These are phyloP conservation scores for Papilio polyxenes DNA, from an alignment of 1,140 invertebrate genomes.

Conservation along the genomic window DNA sequence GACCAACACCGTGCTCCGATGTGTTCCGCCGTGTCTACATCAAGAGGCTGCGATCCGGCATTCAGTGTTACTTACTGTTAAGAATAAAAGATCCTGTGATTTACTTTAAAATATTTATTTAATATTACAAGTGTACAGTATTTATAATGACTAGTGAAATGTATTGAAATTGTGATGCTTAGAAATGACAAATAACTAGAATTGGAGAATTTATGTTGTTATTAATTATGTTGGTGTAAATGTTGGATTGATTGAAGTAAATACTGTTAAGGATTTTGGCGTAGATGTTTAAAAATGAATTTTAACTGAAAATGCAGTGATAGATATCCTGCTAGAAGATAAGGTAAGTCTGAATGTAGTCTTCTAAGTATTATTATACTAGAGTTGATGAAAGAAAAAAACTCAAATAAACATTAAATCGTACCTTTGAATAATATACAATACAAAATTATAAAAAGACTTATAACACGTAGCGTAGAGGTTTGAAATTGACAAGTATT, in stretches of 20 bases:
- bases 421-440: too few relatives aligned
- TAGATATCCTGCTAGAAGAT: neutral
- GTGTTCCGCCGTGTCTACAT: neutral
- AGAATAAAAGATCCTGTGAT: neutral
- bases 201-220: neutral
- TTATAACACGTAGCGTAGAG: too few relatives aligned
- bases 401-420: too few relatives aligned
- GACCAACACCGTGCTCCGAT: neutral
- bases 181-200: neutral
- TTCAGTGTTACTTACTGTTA: neutral
- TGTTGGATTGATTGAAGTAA: neutral
- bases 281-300: neutral
- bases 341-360: neutral
- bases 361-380: too few relatives aligned
- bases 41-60: neutral
- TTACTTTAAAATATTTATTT: neutral
- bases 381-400: too few relatives aligned
- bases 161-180: neutral
- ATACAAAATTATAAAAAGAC: too few relatives aligned
- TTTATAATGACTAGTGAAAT: neutral
- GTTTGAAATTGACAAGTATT: too few relatives aligned
- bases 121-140: neutral
- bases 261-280: neutral
- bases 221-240: neutral
- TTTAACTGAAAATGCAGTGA: neutral